Conservation (phyloP, 2,797 vertebrate species). For the Chromobotia macracanthus region DNA sequence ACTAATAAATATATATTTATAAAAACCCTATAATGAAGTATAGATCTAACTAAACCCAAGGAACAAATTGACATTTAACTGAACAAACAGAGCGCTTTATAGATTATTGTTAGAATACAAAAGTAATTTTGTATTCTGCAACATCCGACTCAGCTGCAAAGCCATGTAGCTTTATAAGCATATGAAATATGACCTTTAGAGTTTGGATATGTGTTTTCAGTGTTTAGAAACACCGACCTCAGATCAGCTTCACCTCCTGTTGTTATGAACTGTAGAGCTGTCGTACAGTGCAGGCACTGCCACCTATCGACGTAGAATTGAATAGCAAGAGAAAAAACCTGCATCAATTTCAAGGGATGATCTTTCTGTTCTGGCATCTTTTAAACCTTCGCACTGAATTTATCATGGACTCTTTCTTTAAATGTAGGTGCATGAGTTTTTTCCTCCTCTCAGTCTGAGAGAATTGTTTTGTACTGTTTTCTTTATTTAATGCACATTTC, state of each 20-base stretch:
- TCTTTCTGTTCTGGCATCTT: constrained; percentile 10
- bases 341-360: constrained; percentile 67
- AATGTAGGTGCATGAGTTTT: constrained; percentile 28
- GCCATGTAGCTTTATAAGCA: constrained; percentile 1
- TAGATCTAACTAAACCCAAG: constrained; percentile 50
- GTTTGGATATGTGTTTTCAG: constrained; percentile 7
- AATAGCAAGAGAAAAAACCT: constrained; percentile 70
- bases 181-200: not conserved
- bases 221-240: constrained; percentile 11
- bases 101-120: no score
- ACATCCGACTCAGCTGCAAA: constrained; percentile 44
- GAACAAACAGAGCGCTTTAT: not conserved
- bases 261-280: no score
- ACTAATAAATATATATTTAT: constrained; percentile 62
- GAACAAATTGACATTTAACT: constrained; percentile 60
- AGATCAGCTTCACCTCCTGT: constrained; percentile 8
- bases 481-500: constrained; percentile 26
- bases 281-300: constrained; percentile 83
- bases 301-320: constrained; percentile 74
- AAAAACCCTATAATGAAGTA: constrained; percentile 58
- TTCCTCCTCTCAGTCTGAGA: not conserved
- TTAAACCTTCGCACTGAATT: constrained; percentile 17
- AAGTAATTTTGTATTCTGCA: constrained; percentile 8
- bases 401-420: not conserved
- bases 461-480: not conserved